A percentile compares a stretch with the other conserved stretches of the same genome.
These are phyloP conservation scores for Drosophila aff. DNA, from an alignment of 1,140 invertebrate species.

Conservation along the genomic window DNA sequence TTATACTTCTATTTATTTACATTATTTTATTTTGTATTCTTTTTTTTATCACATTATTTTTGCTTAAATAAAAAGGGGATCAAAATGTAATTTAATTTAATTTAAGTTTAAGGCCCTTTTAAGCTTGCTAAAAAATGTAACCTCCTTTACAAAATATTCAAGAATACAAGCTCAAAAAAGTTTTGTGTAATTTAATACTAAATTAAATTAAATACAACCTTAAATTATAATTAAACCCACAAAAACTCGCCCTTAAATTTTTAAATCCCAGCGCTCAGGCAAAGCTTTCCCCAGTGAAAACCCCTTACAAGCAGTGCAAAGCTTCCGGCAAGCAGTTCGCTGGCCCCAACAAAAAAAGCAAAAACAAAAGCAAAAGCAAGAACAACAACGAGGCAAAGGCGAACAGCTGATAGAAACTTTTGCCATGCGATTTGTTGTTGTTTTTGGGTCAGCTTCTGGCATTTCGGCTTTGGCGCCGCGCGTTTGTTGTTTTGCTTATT, in stretches of 20 bases:
- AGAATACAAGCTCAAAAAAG: background rate
- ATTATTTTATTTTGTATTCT: too few relatives aligned
- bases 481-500: slow-evolving; percentile 66
- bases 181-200: background rate
- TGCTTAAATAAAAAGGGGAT: too few relatives aligned
- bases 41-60: too few relatives aligned
- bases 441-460: slow-evolving; percentile 29
- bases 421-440: slow-evolving; percentile 28
- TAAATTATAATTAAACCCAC: background rate
- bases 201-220: background rate
- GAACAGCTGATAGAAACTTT: slow-evolving; percentile 38
- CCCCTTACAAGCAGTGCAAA: slow-evolving; percentile 36
- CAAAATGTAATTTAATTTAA: too few relatives aligned
- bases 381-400: slow-evolving; percentile 4
- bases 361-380: slow-evolving; percentile 11
- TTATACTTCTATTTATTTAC: too few relatives aligned
- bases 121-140: too few relatives aligned
- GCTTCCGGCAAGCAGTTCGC: slow-evolving; percentile 24
- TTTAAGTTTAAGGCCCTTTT: too few relatives aligned
- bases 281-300: background rate
- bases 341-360: slow-evolving; percentile 7
- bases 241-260: background rate
- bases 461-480: slow-evolving; percentile 50
- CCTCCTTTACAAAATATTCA: background rate
- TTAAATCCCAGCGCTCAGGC: background rate